These are phyloP conservation scores for Pachyuromys duprasi DNA, from an alignment of 2,797 vertebrate genomes.

Conservation along the genomic window DNA sequence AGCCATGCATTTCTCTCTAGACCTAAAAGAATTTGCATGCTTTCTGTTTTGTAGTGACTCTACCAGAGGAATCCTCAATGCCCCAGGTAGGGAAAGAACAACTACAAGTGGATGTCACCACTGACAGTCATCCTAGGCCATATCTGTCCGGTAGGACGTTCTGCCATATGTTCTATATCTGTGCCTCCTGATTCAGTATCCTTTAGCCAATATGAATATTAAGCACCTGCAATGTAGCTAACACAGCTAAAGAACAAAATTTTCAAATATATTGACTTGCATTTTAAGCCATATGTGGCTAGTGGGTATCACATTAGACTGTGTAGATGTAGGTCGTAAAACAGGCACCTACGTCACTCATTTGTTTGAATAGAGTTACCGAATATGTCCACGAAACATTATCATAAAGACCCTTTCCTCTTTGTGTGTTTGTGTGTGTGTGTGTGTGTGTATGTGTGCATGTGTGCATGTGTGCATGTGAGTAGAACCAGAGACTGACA, in stretches of 20 bases:
- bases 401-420: slow-evolving; percentile 19
- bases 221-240: slow-evolving; percentile 39
- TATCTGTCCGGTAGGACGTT: neutral
- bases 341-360: neutral
- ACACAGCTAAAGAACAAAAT: neutral
- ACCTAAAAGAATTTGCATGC: neutral
- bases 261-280: slow-evolving; percentile 58
- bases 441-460: no score
- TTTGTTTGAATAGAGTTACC: neutral
- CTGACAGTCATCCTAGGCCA: neutral
- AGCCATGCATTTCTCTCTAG: slow-evolving; percentile 14
- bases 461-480: no score
- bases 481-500: neutral
- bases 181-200: neutral
- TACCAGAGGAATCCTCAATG: neutral
- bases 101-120: neutral
- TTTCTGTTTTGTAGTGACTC: slow-evolving; percentile 42
- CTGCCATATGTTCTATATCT: neutral
- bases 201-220: neutral
- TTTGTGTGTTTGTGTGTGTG: neutral
- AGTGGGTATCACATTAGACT: neutral
- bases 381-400: neutral
- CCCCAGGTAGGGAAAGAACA: slow-evolving; percentile 25
- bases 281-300: neutral
- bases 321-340: slow-evolving; percentile 10